Conservation (phyloP, 2,797 vertebrate species). For the Yasuhikotakia modesta region DNA sequence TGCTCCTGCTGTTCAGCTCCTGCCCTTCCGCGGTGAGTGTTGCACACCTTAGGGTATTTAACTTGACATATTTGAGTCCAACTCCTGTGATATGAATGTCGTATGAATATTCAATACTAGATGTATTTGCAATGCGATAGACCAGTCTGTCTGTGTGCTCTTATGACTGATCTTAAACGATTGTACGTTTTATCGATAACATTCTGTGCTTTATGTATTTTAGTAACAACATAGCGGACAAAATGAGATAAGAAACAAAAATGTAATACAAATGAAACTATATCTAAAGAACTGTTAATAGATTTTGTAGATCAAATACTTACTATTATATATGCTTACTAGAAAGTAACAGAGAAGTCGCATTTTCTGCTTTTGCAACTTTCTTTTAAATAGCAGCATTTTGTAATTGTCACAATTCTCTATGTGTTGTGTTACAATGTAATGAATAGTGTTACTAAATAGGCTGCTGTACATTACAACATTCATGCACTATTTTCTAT, state of each 20-base stretch:
- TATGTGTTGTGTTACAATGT: neutral
- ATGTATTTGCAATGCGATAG: neutral
- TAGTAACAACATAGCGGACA: neutral
- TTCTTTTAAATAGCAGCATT: too few species aligned
- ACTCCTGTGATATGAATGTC: neutral
- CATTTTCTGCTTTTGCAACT: neutral
- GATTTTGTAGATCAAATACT: neutral
- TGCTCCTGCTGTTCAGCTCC: slow-evolving; percentile 83
- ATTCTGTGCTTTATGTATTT: neutral
- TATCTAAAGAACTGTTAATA: too few species aligned
- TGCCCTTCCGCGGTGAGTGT: slow-evolving; percentile 86
- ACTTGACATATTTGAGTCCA: slow-evolving; percentile 19
- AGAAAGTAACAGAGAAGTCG: neutral
- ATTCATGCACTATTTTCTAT: neutral
- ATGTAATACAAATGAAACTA: neutral
- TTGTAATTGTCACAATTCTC: too few species aligned
- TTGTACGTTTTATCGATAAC: neutral
- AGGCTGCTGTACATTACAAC: neutral
- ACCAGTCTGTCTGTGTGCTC: neutral
- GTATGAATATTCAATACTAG: neutral
- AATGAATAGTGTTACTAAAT: neutral
- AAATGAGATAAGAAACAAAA: neutral
- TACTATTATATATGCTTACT: neutral
- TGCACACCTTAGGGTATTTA: slow-evolving; percentile 51
- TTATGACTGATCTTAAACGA: neutral